Conservation (phyloP, 2,113 vertebrate genomes). For the Columbina picui region DNA sequence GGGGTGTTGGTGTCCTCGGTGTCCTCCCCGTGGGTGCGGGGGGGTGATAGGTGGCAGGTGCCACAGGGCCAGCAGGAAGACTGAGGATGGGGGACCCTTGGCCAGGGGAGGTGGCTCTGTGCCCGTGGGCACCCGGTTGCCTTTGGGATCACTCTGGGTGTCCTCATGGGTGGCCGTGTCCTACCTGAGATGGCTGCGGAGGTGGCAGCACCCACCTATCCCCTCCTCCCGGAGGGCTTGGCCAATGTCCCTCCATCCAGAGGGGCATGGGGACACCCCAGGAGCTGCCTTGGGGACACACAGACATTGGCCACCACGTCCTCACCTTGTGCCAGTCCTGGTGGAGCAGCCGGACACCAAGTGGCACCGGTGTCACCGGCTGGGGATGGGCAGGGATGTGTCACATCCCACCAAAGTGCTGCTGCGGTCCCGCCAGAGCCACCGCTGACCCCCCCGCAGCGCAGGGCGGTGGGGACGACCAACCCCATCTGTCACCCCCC, state of each 20-base stretch:
- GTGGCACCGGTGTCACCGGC: not conserved
- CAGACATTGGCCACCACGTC: not conserved
- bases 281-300: not conserved
- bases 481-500: not conserved
- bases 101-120: not conserved
- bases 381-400: too few species aligned
- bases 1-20: not conserved
- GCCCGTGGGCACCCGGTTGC: not conserved
- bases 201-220: not conserved
- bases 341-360: not conserved
- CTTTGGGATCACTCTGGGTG: not conserved
- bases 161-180: not conserved
- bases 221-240: too few species aligned
- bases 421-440: not conserved
- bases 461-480: not conserved
- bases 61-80: slow-evolving; percentile 15
- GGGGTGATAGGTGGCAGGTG: not conserved
- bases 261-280: not conserved
- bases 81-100: not conserved
- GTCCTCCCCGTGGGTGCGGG: not conserved
- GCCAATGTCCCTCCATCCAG: too few species aligned
- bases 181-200: not conserved
- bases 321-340: not conserved
- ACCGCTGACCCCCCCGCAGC: not conserved
- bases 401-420: not conserved